Conservation (phyloP, 2,113 vertebrate genomes). For the Thinocorus orbignyianus region DNA sequence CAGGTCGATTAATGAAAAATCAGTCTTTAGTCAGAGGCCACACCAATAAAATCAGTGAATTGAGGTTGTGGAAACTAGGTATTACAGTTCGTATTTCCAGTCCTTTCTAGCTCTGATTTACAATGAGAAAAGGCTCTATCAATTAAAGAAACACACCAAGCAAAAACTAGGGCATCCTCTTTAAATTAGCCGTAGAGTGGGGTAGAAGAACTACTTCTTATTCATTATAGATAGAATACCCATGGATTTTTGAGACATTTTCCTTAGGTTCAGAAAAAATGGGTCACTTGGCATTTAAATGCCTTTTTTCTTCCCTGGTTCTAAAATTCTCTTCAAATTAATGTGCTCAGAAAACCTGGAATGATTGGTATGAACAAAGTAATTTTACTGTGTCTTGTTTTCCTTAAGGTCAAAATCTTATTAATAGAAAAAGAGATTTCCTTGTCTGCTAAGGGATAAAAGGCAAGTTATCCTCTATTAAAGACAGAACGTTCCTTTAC, state of each 20-base stretch:
- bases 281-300: conserved; percentile 65
- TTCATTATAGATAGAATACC: conserved; percentile 55
- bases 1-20: not conserved
- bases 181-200: conserved; percentile 28
- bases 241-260: conserved; percentile 42
- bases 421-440: conserved; percentile 56
- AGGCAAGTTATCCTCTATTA: conserved; percentile 29
- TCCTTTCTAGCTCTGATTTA: not conserved
- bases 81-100: not conserved
- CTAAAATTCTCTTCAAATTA: conserved; percentile 61
- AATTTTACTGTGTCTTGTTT: conserved; percentile 61
- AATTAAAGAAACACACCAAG: conserved; percentile 47
- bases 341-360: conserved; percentile 54
- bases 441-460: conserved; percentile 7
- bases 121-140: conserved; percentile 11
- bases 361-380: conserved; percentile 53
- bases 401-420: conserved; percentile 68
- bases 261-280: conserved; percentile 51
- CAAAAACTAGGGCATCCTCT: conserved; percentile 54
- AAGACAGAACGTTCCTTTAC: conserved; percentile 1
- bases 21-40: not conserved
- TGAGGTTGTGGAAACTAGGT: not conserved
- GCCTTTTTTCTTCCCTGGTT: conserved; percentile 42
- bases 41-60: not conserved
- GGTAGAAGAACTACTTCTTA: conserved; percentile 28